phyloP scores from a whole-genome alignment of 2,888 invertebrate genomes.

The Blera fallax region DNA sequence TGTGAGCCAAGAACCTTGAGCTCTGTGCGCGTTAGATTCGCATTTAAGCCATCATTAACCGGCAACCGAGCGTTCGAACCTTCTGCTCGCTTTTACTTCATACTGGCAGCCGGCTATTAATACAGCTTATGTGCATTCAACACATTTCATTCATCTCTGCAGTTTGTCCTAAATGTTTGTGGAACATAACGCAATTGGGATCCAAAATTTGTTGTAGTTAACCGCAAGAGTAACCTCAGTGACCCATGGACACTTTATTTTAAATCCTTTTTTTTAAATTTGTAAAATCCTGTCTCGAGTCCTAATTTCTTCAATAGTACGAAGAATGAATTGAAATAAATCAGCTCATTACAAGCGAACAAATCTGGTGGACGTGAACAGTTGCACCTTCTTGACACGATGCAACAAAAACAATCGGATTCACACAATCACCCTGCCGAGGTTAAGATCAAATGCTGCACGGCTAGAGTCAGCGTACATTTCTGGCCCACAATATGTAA shows the following conservation, averaged over 20 bases:
- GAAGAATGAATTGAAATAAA: slow-evolving; percentile 64
- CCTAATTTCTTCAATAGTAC: slow-evolving; percentile 52
- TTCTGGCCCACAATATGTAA: slow-evolving; percentile 53
- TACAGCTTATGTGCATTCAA: too few species aligned
- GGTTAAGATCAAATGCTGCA: slow-evolving; percentile 72
- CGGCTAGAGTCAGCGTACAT: slow-evolving; percentile 51
- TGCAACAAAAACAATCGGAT: slow-evolving; percentile 69
- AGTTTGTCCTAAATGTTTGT: too few species aligned
- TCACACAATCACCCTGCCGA: slow-evolving; percentile 70
- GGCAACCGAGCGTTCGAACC: too few species aligned
- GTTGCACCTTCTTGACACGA: slow-evolving; percentile 71
- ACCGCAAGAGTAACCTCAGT: too few species aligned
- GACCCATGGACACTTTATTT: neutral
- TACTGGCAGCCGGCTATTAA: too few species aligned
- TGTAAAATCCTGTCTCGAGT: slow-evolving; percentile 25
- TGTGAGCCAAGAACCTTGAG: too few species aligned
- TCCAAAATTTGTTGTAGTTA: too few species aligned
- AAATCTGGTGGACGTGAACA: slow-evolving; percentile 72
- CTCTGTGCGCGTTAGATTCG: too few species aligned
- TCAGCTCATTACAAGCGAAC: slow-evolving; percentile 72
- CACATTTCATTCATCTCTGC: too few species aligned
- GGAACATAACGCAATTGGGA: too few species aligned
- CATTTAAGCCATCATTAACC: too few species aligned
- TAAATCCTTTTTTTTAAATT: neutral
- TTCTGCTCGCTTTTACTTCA: too few species aligned